phyloP scores from a whole-genome alignment of 2,888 invertebrate species.

The Capitulum mitella region DNA sequence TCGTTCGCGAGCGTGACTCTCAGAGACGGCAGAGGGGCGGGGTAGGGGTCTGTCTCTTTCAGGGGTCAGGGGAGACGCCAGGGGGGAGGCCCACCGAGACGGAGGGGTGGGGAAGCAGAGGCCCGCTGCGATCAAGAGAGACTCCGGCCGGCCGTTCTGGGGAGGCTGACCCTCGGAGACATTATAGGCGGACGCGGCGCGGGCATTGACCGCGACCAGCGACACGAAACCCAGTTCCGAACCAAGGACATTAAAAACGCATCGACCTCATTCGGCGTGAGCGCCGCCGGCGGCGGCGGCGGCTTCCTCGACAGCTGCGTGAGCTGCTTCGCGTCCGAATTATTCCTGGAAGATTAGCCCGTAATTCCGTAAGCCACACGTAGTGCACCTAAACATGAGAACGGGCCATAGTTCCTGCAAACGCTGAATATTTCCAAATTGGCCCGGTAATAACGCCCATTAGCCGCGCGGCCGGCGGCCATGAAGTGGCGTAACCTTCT shows the following conservation, averaged over 20 bases:
- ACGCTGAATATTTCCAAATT: constrained; percentile 24
- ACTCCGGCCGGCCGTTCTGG: too few species aligned
- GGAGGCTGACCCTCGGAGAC: too few species aligned
- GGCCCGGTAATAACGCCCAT: constrained; percentile 21
- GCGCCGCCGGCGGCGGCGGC: not conserved
- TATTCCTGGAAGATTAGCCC: not conserved
- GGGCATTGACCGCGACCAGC: too few species aligned
- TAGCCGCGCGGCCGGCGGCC: not conserved
- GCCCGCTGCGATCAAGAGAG: too few species aligned
- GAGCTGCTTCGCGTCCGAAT: not conserved
- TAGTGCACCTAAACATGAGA: constrained; percentile 6
- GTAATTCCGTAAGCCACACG: constrained; percentile 17
- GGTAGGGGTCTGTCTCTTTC: too few species aligned
- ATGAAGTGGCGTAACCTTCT: constrained; percentile 22
- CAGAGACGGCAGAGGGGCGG: too few species aligned
- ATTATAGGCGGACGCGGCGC: too few species aligned
- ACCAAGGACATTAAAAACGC: not conserved
- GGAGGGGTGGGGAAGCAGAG: too few species aligned
- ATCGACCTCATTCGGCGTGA: not conserved
- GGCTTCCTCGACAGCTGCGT: not conserved
- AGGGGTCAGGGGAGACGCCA: too few species aligned
- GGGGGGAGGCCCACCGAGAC: too few species aligned
- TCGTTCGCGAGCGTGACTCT: too few species aligned
- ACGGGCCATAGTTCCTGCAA: constrained; percentile 4
- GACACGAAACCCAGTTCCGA: too few species aligned